Conservation (phyloP, 2,888 invertebrate genomes). For the Aphelenchoides bicaudatus region DNA sequence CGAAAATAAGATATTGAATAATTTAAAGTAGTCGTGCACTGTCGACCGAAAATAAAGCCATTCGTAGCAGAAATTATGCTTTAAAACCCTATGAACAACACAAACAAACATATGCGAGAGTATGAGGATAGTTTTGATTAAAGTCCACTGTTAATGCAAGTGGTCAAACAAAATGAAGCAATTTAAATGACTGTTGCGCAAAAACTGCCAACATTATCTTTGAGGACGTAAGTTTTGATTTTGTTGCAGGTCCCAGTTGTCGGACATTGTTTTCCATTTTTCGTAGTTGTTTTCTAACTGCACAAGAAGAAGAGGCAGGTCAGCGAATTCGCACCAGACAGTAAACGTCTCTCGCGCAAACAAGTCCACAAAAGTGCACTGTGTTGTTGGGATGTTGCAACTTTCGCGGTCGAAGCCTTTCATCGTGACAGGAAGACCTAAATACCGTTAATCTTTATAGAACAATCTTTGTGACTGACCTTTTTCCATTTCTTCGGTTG, state of each 20-base stretch:
- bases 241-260: conserved; percentile 49
- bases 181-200: no score
- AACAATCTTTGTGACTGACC: no score
- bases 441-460: no score
- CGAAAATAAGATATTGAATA: no score
- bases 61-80: no score
- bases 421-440: conserved; percentile 93
- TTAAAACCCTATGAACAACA: no score
- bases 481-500: conserved; percentile 85
- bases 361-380: conserved; percentile 87
- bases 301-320: conserved; percentile 46
- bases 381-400: conserved; percentile 93
- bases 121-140: no score
- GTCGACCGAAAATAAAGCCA: no score
- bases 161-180: no score
- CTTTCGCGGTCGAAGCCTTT: conserved; percentile 91
- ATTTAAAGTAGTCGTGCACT: no score
- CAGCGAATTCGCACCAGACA: conserved; percentile 75
- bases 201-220: conserved; percentile 1
- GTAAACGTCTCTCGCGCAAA: conserved; percentile 97
- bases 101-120: no score
- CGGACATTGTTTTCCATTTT: conserved; percentile 49
- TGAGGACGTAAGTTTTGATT: conserved; percentile 35
- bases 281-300: conserved; percentile 57
- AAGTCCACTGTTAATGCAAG: no score